Conservation (phyloP, 2,888 invertebrate species). For the Phengaris arion region DNA sequence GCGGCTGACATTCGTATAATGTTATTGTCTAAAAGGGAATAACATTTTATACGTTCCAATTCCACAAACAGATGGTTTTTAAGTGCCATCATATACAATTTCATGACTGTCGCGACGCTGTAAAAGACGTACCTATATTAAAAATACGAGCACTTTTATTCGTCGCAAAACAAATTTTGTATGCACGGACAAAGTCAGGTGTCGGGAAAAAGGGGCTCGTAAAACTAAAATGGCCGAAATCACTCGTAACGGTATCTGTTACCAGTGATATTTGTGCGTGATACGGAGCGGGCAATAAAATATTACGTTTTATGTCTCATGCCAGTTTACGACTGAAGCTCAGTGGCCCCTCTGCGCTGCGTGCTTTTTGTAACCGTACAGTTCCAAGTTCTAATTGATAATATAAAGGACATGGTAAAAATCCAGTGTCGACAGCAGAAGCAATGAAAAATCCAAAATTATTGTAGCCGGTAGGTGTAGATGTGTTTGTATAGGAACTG, state of each 20-base stretch:
- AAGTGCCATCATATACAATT: not conserved
- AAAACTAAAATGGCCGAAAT: constrained; percentile 18
- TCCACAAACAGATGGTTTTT: not conserved
- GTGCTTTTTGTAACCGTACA: not conserved
- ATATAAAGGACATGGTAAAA: not conserved
- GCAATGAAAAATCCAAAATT: too few species aligned
- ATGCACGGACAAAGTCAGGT: not conserved
- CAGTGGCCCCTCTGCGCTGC: not conserved
- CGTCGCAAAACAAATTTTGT: constrained; percentile 11
- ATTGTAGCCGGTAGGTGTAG: too few species aligned
- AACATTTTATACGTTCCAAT: constrained; percentile 13
- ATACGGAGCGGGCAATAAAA: constrained; percentile 19
- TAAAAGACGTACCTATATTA: not conserved
- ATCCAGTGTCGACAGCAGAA: too few species aligned
- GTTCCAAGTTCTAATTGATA: not conserved
- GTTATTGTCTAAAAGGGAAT: not conserved
- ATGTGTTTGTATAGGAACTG: too few species aligned
- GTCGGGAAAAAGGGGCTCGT: not conserved
- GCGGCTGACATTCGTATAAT: not conserved
- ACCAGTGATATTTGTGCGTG: constrained; percentile 12
- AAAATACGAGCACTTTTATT: not conserved
- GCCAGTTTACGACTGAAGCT: not conserved
- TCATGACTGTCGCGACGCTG: constrained; percentile 1
- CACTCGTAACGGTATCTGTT: not conserved
- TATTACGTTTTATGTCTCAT: constrained; percentile 17